These are phyloP conservation scores for Hippoglossus stenolepis DNA, from an alignment of 2,113 vertebrate genomes.

Conservation along the genomic window DNA sequence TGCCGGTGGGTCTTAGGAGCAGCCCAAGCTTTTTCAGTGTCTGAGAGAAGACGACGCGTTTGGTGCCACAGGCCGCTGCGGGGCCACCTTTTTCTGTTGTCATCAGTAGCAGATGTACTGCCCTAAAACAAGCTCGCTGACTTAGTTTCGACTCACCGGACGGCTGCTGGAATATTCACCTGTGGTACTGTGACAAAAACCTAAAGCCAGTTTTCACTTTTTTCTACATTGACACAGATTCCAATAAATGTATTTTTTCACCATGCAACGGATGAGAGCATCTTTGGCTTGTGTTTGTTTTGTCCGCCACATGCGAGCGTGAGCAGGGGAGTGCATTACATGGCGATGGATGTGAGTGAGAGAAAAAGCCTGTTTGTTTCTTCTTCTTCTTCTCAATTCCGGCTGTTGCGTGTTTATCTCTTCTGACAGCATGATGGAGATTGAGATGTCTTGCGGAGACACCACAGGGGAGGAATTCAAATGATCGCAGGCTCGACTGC, in stretches of 20 bases:
- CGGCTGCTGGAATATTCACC: slow-evolving; percentile 70
- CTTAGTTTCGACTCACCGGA: slow-evolving; percentile 49
- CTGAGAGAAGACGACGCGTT: slow-evolving; percentile 63
- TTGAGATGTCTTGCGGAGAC: slow-evolving; percentile 65
- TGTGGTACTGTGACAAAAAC: slow-evolving; percentile 79
- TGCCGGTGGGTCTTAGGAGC: slow-evolving; percentile 67
- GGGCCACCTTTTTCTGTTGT: slow-evolving; percentile 58
- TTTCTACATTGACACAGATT: slow-evolving; percentile 85
- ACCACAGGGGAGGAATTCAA: slow-evolving; percentile 52
- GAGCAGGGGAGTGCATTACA: background rate
- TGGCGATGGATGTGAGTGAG: slow-evolving; percentile 3
- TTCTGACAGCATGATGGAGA: slow-evolving; percentile 66
- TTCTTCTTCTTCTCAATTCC: slow-evolving; percentile 7
- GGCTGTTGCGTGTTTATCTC: slow-evolving; percentile 56
- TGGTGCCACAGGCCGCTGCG: slow-evolving; percentile 58
- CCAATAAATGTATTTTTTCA: slow-evolving; percentile 88
- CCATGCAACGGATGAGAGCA: slow-evolving; percentile 70
- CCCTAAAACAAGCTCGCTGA: slow-evolving; percentile 68
- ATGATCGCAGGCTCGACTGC: slow-evolving; percentile 58
- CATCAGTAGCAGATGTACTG: slow-evolving; percentile 71
- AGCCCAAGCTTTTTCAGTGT: slow-evolving; percentile 66
- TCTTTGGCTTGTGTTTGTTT: slow-evolving; percentile 66
- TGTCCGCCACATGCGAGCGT: slow-evolving; percentile 17
- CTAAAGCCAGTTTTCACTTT: slow-evolving; percentile 80
- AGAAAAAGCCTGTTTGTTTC: background rate